Conservation (phyloP, 2,797 vertebrate species). For the Nyctibius grandis region DNA sequence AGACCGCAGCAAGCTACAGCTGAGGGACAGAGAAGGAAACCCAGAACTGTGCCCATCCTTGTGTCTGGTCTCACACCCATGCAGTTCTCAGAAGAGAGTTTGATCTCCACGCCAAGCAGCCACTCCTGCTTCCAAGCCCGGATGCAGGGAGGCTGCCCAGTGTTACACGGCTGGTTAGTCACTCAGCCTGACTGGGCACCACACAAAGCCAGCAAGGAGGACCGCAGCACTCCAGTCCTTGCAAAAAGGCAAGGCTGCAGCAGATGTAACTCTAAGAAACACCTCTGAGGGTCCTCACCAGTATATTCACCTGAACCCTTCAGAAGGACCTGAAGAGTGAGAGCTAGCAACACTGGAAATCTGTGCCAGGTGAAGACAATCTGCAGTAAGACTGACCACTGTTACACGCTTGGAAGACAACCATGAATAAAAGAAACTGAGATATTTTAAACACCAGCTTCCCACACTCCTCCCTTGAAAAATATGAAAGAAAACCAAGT, state of each 20-base stretch:
- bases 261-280: neutral
- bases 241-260: neutral
- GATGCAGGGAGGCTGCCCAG: neutral
- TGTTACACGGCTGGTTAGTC: neutral
- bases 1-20: neutral
- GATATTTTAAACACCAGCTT: neutral
- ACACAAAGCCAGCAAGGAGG: neutral
- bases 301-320: neutral
- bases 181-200: neutral
- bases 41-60: neutral
- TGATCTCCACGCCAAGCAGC: constrained; percentile 38
- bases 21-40: neutral
- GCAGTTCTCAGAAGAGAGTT: constrained; percentile 30
- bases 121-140: neutral
- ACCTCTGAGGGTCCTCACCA: neutral
- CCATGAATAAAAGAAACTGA: neutral
- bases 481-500: neutral
- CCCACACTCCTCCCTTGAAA: neutral
- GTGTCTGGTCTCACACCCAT: neutral
- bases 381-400: neutral
- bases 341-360: neutral
- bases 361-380: neutral
- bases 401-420: neutral
- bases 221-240: neutral
- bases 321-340: neutral